These are phyloP conservation scores for Cyrtodaria siliqua DNA, from an alignment of 2,888 invertebrate species.

Conservation along the genomic window DNA sequence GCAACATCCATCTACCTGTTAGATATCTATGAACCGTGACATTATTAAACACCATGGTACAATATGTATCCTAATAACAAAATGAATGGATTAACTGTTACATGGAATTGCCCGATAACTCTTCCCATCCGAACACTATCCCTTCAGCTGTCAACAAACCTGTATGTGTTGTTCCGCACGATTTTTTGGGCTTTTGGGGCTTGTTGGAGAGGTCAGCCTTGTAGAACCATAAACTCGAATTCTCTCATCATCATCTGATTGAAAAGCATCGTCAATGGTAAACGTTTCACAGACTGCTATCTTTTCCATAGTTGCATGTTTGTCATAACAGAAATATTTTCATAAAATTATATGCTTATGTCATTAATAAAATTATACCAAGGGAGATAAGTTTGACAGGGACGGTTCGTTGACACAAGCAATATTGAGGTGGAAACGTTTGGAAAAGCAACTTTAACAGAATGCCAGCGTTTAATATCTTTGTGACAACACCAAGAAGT, in stretches of 20 bases:
- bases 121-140: conserved; percentile 5
- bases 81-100: too few species aligned
- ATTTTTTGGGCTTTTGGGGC: conserved; percentile 60
- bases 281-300: conserved; percentile 50
- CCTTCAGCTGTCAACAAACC: conserved; percentile 33
- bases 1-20: too few species aligned
- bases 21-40: too few species aligned
- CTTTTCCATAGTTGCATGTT: conserved; percentile 43
- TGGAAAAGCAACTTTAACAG: neutral
- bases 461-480: conserved; percentile 70
- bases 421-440: too few species aligned
- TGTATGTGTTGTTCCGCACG: conserved; percentile 28
- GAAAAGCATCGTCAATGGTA: conserved; percentile 67
- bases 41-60: too few species aligned
- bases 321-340: conserved; percentile 13
- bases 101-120: conserved; percentile 2
- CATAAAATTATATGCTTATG: conserved; percentile 32
- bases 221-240: conserved; percentile 91
- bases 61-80: too few species aligned
- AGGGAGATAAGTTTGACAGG: neutral
- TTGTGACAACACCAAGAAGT: conserved; percentile 51
- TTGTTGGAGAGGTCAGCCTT: conserved; percentile 89
- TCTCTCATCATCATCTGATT: conserved; percentile 92
- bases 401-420: neutral
- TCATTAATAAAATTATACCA: neutral